These are phyloP conservation scores for Pampusana beccarii DNA, from an alignment of 2,113 vertebrate genomes.

Conservation along the genomic window DNA sequence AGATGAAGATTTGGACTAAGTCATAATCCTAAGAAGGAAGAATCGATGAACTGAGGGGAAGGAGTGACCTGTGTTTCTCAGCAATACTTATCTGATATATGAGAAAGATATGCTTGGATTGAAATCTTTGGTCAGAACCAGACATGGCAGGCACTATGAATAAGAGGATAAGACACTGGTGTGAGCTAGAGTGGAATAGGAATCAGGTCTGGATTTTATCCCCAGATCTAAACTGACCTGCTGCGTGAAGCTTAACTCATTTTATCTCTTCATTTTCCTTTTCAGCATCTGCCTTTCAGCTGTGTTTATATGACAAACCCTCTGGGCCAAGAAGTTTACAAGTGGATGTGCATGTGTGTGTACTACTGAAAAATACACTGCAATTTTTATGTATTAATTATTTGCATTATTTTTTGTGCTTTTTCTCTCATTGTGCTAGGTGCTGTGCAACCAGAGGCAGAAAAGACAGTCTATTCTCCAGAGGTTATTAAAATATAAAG, in stretches of 20 bases:
- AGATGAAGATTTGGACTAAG: background rate
- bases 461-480: conserved; percentile 20
- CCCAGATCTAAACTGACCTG: background rate
- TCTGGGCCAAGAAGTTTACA: background rate
- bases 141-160: background rate
- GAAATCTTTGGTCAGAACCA: background rate
- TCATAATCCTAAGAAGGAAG: background rate
- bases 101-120: background rate
- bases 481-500: conserved; percentile 58
- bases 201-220: conserved; percentile 9
- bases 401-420: background rate
- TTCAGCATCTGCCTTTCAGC: background rate
- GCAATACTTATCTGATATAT: background rate
- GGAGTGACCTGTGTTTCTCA: background rate
- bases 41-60: background rate
- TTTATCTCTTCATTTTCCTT: background rate
- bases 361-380: background rate
- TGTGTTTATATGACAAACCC: background rate
- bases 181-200: background rate
- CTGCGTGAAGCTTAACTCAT: background rate
- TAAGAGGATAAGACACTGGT: background rate
- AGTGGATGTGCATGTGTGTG: background rate
- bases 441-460: conserved; percentile 1
- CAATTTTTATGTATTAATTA: conserved; percentile 25
- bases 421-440: background rate